These are phyloP conservation scores for Panagrolaimus sp. DNA, from an alignment of 1,140 invertebrate species.

Conservation along the genomic window DNA sequence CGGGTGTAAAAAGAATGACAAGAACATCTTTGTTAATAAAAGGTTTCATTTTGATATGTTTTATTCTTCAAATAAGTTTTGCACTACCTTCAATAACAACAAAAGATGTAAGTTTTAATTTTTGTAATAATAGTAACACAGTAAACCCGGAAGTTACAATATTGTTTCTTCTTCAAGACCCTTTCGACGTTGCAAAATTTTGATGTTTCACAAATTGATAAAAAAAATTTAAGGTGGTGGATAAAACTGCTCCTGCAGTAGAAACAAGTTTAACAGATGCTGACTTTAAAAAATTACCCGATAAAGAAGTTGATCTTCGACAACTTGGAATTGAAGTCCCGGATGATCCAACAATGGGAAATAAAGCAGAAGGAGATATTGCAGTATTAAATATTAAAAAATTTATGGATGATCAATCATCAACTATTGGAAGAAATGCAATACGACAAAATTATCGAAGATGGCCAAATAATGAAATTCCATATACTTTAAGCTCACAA, in stretches of 20 bases:
- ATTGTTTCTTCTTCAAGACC: not conserved
- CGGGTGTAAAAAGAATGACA: too few species aligned
- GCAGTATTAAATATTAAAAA: conserved; percentile 28
- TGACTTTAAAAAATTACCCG: conserved; percentile 34
- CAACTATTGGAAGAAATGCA: conserved; percentile 45
- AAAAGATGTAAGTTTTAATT: not conserved
- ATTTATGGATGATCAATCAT: conserved; percentile 40
- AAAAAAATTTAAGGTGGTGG: conserved; percentile 36
- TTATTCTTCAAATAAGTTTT: not conserved
- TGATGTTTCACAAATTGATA: not conserved
- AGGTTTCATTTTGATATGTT: too few species aligned
- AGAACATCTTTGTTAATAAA: too few species aligned
- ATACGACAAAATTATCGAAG: conserved; percentile 50
- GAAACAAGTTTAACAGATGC: conserved; percentile 35
- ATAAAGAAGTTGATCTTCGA: conserved; percentile 34
- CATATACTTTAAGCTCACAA: conserved; percentile 52
- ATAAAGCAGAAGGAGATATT: conserved; percentile 53
- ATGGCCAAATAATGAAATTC: conserved; percentile 57
- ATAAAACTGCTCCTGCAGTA: conserved; percentile 27
- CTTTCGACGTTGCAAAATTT: too few species aligned
- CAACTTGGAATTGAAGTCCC: conserved; percentile 37
- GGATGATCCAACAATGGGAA: conserved; percentile 53
- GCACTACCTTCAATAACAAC: not conserved
- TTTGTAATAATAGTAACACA: not conserved
- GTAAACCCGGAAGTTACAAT: not conserved